A percentile compares a stretch with the other conserved stretches of the same genome.
Evolutionary conservation across 2,113 vertebrate genomes (phyloP).

Genomic region (Scartelaos histophorus): DNA sequence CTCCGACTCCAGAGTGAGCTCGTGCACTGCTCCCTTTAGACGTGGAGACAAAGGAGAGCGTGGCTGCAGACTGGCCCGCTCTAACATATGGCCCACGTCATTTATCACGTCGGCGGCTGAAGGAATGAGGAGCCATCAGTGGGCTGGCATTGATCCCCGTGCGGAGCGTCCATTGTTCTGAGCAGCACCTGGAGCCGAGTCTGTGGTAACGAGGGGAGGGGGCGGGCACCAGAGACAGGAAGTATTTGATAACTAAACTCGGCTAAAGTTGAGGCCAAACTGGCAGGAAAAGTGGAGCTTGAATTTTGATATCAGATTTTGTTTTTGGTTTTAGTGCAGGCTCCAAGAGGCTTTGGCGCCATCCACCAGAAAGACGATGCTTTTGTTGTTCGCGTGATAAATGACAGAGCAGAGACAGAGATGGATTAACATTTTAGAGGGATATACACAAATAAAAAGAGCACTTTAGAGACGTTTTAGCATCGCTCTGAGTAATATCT

Average conservation of each 20-base stretch:
- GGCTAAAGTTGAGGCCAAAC: slow-evolving; percentile 9
- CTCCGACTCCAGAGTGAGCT: too few relatives aligned
- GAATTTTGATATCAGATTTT: background rate
- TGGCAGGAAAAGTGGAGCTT: slow-evolving; percentile 13
- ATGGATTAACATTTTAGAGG: slow-evolving; percentile 1
- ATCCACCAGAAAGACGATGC: background rate
- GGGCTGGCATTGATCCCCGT: slow-evolving; percentile 72
- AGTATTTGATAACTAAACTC: slow-evolving; percentile 27
- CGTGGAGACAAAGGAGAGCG: slow-evolving; percentile 70
- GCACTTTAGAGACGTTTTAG: background rate
- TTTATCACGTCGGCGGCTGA: slow-evolving; percentile 73
- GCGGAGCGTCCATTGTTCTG: slow-evolving; percentile 68
- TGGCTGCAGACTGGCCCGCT: slow-evolving; percentile 61
- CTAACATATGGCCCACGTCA: slow-evolving; percentile 72
- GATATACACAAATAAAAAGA: slow-evolving; percentile 9
- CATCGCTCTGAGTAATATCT: background rate
- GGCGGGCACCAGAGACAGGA: slow-evolving; percentile 19
- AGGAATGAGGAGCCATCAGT: slow-evolving; percentile 76
- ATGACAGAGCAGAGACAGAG: background rate
- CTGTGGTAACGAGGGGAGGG: slow-evolving; percentile 52
- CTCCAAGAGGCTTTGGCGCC: slow-evolving; percentile 5
- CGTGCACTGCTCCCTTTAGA: slow-evolving; percentile 60
- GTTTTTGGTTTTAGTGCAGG: background rate
- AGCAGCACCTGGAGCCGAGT: slow-evolving; percentile 69
- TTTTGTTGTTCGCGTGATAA: background rate